phyloP scores from a whole-genome alignment of 2,888 invertebrate genomes.

The Ischnura elegans region DNA sequence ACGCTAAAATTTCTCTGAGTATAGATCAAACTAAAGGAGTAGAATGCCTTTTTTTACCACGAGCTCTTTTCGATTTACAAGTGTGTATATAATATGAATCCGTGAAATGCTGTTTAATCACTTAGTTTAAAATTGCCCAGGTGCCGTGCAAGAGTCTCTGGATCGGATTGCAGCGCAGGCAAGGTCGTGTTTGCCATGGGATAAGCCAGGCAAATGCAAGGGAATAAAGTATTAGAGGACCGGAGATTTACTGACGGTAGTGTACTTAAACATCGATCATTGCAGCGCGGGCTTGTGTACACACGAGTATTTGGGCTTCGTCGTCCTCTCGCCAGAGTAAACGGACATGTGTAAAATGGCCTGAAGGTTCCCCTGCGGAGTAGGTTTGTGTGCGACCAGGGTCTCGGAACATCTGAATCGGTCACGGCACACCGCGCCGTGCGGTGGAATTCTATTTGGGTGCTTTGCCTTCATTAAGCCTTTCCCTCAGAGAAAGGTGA shows the following conservation, averaged over 20 bases:
- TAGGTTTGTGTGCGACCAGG: background rate
- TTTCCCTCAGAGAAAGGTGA: background rate
- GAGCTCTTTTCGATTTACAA: background rate
- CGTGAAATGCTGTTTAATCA: background rate
- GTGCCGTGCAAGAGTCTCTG: background rate
- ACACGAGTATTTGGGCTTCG: background rate
- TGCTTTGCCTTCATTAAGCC: background rate
- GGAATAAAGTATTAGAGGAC: background rate
- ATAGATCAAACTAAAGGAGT: background rate
- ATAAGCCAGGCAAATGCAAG: conserved; percentile 3
- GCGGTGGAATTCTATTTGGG: background rate
- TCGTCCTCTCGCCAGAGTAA: background rate
- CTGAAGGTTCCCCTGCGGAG: background rate
- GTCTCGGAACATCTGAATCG: background rate
- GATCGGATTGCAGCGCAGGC: background rate
- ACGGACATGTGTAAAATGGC: conserved; percentile 19
- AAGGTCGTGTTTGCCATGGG: background rate
- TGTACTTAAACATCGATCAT: conserved; percentile 27
- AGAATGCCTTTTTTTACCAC: background rate
- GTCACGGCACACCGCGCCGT: background rate
- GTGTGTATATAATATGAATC: background rate
- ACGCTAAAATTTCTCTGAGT: background rate
- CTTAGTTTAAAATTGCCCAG: background rate
- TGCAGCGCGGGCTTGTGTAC: background rate
- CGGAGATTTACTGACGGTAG: conserved; percentile 30